Percentiles rank a stretch among this genome's conserved stretches.
phyloP scores from a whole-genome alignment of 2,888 invertebrate genomes.

The Piscicola geometra region DNA sequence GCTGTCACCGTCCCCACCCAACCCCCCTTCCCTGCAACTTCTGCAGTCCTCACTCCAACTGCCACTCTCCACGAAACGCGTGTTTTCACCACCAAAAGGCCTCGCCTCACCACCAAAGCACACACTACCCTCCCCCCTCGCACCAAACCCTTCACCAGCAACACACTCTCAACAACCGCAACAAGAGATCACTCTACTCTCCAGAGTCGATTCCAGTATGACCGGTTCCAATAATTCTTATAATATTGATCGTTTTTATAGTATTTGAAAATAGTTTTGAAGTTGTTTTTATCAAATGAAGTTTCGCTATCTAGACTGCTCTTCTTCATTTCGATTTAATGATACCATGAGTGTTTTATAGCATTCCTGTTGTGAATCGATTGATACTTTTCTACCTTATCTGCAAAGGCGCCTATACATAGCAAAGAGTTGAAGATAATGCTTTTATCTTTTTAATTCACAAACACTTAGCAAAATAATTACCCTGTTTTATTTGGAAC shows the following conservation, averaged over 20 bases:
- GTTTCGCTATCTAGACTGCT: neutral
- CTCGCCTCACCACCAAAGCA: neutral
- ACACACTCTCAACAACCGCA: constrained; percentile 7
- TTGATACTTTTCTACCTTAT: neutral
- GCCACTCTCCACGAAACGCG: constrained; percentile 23
- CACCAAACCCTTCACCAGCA: neutral
- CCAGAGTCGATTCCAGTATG: constrained; percentile 33
- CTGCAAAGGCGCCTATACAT: too few relatives aligned
- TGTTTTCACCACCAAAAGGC: constrained; percentile 23
- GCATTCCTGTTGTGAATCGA: neutral
- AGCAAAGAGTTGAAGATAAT: too few relatives aligned
- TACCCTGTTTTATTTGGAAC: too few relatives aligned
- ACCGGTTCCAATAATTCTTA: neutral
- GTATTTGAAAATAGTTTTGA: neutral
- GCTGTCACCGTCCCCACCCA: constrained; percentile 25
- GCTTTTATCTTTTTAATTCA: too few relatives aligned
- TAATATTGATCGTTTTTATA: neutral
- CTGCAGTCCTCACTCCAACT: constrained; percentile 30
- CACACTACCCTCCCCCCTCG: neutral
- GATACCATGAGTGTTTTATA: neutral
- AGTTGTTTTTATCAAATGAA: neutral
- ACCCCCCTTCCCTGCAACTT: constrained; percentile 28
- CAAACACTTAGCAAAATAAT: too few relatives aligned
- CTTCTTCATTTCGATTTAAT: neutral
- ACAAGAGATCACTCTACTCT: constrained; percentile 32